Conservation (phyloP, 1,140 invertebrate genomes). For the Trichonephila clavata region DNA sequence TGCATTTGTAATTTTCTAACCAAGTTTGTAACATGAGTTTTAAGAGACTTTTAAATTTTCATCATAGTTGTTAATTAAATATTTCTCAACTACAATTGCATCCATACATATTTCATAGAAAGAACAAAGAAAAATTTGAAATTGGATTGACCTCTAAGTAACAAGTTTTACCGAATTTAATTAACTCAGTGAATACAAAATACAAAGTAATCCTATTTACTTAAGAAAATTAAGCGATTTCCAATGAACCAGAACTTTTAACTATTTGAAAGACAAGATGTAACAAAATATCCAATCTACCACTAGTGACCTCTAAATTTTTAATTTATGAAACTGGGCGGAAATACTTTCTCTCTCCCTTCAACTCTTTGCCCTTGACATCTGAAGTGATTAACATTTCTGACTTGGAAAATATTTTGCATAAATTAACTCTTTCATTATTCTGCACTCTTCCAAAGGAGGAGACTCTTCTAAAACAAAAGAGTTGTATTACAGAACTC, state of each 20-base stretch:
- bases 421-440: background rate
- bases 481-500: background rate
- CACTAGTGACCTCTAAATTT: constrained; percentile 1
- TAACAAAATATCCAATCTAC: background rate
- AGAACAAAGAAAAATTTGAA: too few relatives aligned
- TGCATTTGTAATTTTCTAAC: too few relatives aligned
- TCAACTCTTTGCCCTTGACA: constrained; percentile 3
- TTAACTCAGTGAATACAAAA: background rate
- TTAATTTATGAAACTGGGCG: constrained; percentile 13
- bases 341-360: constrained; percentile 32
- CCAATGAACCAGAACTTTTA: background rate
- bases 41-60: too few relatives aligned
- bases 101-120: too few relatives aligned
- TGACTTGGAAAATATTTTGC: constrained; percentile 23
- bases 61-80: too few relatives aligned
- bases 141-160: too few relatives aligned
- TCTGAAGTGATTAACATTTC: background rate
- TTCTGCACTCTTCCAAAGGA: background rate
- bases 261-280: background rate
- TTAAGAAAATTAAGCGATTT: background rate
- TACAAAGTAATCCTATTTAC: background rate
- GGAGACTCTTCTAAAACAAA: constrained; percentile 11
- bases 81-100: too few relatives aligned
- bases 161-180: background rate
- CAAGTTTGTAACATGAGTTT: too few relatives aligned